A percentile compares a stretch with the other conserved stretches of the same genome.
Evolutionary conservation across 2,888 invertebrate genomes (phyloP).

Genomic region (Pediacus dermestoides): DNA sequence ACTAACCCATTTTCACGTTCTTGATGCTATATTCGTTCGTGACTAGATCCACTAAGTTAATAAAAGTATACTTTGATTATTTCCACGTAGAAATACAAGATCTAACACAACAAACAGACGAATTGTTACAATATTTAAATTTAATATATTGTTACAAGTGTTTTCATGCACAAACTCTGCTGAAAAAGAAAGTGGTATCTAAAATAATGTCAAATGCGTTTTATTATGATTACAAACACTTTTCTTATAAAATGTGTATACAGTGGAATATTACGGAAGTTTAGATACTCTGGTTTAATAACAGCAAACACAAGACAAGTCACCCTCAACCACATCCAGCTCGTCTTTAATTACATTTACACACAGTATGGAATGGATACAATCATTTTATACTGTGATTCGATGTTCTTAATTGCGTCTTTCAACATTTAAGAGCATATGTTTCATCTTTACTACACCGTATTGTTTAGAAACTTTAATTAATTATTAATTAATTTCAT

Average conservation of each 20-base stretch:
- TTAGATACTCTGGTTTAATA: too few species aligned
- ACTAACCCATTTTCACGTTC: conserved; percentile 45
- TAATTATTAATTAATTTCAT: background rate
- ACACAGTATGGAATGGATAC: conserved; percentile 43
- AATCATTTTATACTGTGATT: conserved; percentile 46
- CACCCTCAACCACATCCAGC: conserved; percentile 38
- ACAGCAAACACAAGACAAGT: too few species aligned
- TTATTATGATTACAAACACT: too few species aligned
- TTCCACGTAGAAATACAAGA: too few species aligned
- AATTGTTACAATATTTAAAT: too few species aligned
- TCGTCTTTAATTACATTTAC: conserved; percentile 46
- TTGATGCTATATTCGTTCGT: conserved; percentile 37
- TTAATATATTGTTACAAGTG: too few species aligned
- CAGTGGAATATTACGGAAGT: too few species aligned
- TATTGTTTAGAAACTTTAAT: conserved; percentile 8
- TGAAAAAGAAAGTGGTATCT: too few species aligned
- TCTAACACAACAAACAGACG: too few species aligned
- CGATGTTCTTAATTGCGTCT: conserved; percentile 41
- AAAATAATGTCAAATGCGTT: too few species aligned
- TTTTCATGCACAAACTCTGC: too few species aligned
- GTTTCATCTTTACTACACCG: conserved; percentile 29
- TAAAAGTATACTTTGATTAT: conserved; percentile 18
- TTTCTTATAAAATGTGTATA: too few species aligned
- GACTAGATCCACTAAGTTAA: conserved; percentile 31
- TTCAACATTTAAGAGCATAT: conserved; percentile 39